Evolutionary conservation across 1,140 invertebrate genomes (phyloP), one percentile per base, ranked within the genome.

Genomic region (Elymnias hypermnestra): DNA sequence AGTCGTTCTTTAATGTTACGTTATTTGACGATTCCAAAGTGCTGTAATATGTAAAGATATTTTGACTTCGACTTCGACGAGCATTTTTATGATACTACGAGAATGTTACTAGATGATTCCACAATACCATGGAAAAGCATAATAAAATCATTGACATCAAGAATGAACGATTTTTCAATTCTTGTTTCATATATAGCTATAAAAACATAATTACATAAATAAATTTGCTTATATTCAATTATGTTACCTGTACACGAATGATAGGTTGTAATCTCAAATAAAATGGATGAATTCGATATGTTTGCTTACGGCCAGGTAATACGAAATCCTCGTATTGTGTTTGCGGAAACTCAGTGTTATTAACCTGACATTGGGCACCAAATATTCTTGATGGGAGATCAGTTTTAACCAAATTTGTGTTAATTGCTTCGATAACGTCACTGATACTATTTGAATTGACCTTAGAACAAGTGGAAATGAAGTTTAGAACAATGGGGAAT

Each of bases 261-360:
- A 74, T 26, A 2, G 59, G 14, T 42, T 73, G 72, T 31, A 73
- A 57, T 26, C 57, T 60, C 50, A 87, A 57, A 59, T 82, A 77
- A 44, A 65, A 84, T 1, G 83, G 82, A 64, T 87, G 83, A 41
- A 87, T 85, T 0, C 82, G 64, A 45, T 86, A 87, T 3, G 54
- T 42, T 18, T 69, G 72, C 28, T 69, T 68, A 21, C 69, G 48
- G n/a, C 66, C 63, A 0, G 81, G 72, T 14, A 78, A 36, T 7
- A 85, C 75, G 15, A 70, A 81, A 53, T 85, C 84, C 45, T 87
- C 86, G 21, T 74, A 84, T n/a, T 72, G 68, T 0, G 67, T 22
- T 57, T 83, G 72, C 0, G 57, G 17, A 38, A 54, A 79, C 3
- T 56, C 47, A 0, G 67, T 73, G 9, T 60, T 68, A 17, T 78